Percentiles rank a stretch among this genome's conserved stretches.
These are phyloP conservation scores for Pyrrhosoma nymphula DNA, from an alignment of 2,888 invertebrate genomes.

Conservation along the genomic window DNA sequence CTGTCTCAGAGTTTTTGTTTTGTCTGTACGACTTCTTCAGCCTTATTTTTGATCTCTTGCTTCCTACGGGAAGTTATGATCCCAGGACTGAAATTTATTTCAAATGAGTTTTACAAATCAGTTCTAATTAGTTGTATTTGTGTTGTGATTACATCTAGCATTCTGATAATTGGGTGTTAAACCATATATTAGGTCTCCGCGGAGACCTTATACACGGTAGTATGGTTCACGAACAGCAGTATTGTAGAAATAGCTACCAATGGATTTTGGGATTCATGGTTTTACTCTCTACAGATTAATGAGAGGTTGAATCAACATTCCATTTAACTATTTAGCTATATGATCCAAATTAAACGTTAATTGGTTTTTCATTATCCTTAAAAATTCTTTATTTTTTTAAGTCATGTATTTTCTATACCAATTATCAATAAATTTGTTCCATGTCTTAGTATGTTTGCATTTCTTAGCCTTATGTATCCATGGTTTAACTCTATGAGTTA, in stretches of 20 bases:
- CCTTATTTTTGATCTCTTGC: too few relatives aligned
- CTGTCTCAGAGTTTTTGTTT: too few relatives aligned
- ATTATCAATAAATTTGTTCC: too few relatives aligned
- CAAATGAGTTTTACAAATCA: too few relatives aligned
- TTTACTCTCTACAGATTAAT: background rate
- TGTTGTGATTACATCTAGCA: background rate
- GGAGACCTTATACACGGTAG: too few relatives aligned
- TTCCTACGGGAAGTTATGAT: background rate
- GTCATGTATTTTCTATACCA: background rate
- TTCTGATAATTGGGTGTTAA: background rate
- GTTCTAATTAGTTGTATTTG: too few relatives aligned
- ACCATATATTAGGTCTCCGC: too few relatives aligned
- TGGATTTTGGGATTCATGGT: background rate
- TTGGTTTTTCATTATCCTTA: too few relatives aligned
- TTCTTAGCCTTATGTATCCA: background rate
- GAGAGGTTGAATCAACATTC: background rate
- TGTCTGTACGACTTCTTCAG: too few relatives aligned
- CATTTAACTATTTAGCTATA: background rate
- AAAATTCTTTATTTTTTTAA: background rate
- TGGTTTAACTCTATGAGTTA: background rate
- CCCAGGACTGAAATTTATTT: background rate
- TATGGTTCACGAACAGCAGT: background rate
- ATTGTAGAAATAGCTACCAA: slow-evolving; percentile 1
- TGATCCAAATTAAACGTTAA: too few relatives aligned
- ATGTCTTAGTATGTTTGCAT: too few relatives aligned